Evolutionary conservation across 2,797 vertebrate genomes (phyloP).

Genomic region (Enteromius paludinosus): DNA sequence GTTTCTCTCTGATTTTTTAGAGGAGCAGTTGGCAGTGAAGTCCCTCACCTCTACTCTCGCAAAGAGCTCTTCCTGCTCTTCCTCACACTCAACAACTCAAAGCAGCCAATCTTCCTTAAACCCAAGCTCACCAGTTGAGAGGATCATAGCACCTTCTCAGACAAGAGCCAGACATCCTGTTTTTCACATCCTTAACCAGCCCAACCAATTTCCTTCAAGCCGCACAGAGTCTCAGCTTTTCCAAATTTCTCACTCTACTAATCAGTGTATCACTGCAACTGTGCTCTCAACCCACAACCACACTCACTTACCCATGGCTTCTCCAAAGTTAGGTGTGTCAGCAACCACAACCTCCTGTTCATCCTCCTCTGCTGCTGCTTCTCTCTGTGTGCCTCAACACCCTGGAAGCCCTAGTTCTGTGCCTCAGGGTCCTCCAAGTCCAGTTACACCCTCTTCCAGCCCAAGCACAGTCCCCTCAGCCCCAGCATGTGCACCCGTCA

Average conservation of each 20-base stretch:
- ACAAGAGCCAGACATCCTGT: conserved; percentile 55
- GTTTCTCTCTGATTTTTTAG: conserved; percentile 69
- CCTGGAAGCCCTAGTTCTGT: conserved; percentile 85
- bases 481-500: conserved; percentile 79
- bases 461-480: conserved; percentile 75
- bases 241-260: conserved; percentile 48
- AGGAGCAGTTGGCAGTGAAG: conserved; percentile 75
- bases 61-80: conserved; percentile 67
- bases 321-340: conserved; percentile 81
- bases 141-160: conserved; percentile 65
- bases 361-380: conserved; percentile 76
- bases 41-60: conserved; percentile 61
- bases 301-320: conserved; percentile 75
- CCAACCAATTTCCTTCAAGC: conserved; percentile 43
- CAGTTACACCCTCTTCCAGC: conserved; percentile 77
- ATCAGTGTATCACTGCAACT: conserved; percentile 54
- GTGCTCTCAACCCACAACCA: conserved; percentile 61
- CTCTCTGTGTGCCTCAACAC: conserved; percentile 78
- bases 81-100: conserved; percentile 67
- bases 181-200: conserved; percentile 59
- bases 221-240: conserved; percentile 55
- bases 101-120: conserved; percentile 60
- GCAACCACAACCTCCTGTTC: conserved; percentile 79
- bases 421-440: conserved; percentile 83
- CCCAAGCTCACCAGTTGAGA: conserved; percentile 69